Evolutionary conservation across 2,113 vertebrate species (phyloP).

Genomic region (Urocitellus parryii): DNA sequence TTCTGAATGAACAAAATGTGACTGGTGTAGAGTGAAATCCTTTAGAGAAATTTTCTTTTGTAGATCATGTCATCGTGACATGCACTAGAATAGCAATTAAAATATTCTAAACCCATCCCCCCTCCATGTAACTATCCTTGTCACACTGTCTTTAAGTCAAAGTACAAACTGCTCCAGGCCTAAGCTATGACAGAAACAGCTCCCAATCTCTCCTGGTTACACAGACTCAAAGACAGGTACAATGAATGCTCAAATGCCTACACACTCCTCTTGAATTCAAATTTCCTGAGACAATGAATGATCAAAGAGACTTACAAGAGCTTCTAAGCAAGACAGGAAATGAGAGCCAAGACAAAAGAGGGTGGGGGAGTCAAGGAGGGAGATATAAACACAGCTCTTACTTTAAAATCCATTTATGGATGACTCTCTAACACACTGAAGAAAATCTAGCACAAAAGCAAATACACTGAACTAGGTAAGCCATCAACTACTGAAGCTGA

Average conservation of each 20-base stretch:
- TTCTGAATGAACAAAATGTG: not conserved
- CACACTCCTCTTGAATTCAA: conserved; percentile 38
- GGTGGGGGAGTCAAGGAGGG: no score
- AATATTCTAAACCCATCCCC: conserved; percentile 64
- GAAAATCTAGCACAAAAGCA: conserved; percentile 57
- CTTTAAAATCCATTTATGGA: conserved; percentile 53
- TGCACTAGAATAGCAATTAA: conserved; percentile 65
- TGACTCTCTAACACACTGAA: not conserved
- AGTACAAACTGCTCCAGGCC: conserved; percentile 43
- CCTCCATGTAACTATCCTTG: not conserved
- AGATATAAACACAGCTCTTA: conserved; percentile 33
- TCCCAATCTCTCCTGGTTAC: conserved; percentile 49
- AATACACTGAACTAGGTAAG: conserved; percentile 41
- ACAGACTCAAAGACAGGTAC: conserved; percentile 60
- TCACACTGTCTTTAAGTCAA: conserved; percentile 57
- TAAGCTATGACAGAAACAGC: conserved; percentile 57
- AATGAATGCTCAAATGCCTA: conserved; percentile 37
- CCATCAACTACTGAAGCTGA: not conserved
- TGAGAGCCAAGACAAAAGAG: not conserved
- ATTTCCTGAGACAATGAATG: conserved; percentile 69
- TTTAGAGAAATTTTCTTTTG: conserved; percentile 8
- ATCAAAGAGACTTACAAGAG: not conserved
- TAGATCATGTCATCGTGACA: conserved; percentile 43
- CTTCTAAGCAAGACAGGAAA: conserved; percentile 67
- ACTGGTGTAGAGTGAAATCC: not conserved